These are phyloP conservation scores for Hyperopisus bebe DNA, from an alignment of 2,113 vertebrate species.

Conservation along the genomic window DNA sequence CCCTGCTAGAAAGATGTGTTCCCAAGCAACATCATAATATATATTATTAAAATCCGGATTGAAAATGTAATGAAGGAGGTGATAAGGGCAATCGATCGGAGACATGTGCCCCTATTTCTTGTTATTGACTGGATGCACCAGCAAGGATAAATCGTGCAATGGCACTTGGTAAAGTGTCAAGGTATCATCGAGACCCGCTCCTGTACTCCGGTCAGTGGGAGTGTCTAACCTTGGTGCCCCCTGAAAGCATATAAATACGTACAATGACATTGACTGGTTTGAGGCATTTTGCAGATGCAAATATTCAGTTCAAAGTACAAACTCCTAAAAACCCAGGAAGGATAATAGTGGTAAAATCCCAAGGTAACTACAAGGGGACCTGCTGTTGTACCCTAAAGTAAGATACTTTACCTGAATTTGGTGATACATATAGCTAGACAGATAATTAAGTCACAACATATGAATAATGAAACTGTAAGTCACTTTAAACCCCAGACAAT, in stretches of 20 bases:
- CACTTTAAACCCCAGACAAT: not conserved
- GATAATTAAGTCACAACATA: not conserved
- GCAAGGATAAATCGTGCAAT: not conserved
- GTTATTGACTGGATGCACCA: not conserved
- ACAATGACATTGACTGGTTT: not conserved
- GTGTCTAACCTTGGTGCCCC: not conserved
- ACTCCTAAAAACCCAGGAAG: not conserved
- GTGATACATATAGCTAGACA: not conserved
- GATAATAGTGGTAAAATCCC: not conserved
- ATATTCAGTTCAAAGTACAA: not conserved
- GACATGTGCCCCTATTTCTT: not conserved
- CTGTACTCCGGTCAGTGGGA: not conserved
- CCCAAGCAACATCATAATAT: not conserved
- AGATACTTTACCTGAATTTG: not conserved
- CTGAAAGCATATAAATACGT: not conserved
- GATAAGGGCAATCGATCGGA: not conserved
- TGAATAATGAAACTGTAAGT: not conserved
- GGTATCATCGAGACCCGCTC: not conserved
- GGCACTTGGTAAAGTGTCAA: not conserved
- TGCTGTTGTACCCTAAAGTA: not conserved
- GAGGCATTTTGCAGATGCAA: not conserved
- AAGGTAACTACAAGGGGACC: not conserved
- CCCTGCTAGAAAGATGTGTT: not conserved
- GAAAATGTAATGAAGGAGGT: not conserved
- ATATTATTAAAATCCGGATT: not conserved